These are phyloP conservation scores for Tiliqua scincoides DNA, from an alignment of 2,113 vertebrate genomes.

Conservation along the genomic window DNA sequence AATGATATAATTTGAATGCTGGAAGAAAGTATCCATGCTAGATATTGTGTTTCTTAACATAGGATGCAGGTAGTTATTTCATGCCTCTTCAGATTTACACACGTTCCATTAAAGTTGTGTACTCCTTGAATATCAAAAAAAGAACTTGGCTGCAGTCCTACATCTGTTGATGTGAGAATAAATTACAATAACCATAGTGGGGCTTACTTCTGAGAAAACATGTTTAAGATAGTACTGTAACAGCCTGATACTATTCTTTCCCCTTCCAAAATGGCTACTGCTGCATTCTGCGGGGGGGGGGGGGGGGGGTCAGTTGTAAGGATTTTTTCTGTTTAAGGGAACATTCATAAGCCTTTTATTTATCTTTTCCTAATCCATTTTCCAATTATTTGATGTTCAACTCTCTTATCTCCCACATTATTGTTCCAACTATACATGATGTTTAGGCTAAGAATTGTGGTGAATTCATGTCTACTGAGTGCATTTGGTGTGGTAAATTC, in stretches of 20 bases:
- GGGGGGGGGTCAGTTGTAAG: too few species aligned
- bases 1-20: conserved; percentile 7
- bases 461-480: background rate
- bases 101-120: background rate
- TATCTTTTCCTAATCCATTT: background rate
- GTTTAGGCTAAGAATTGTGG: background rate
- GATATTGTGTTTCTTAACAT: background rate
- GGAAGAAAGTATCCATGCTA: background rate
- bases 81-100: background rate
- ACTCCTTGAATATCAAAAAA: background rate
- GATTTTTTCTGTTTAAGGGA: too few species aligned
- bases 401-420: background rate
- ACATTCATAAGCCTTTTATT: background rate
- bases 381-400: background rate
- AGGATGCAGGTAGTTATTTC: background rate
- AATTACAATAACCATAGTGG: too few species aligned
- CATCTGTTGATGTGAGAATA: too few species aligned
- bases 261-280: too few species aligned
- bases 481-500: background rate
- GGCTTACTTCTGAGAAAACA: background rate
- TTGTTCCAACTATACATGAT: background rate
- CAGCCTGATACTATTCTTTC: too few species aligned
- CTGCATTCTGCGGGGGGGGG: too few species aligned
- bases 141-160: too few species aligned
- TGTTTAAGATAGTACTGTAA: too few species aligned